A percentile compares a stretch with the other conserved stretches of the same genome.
Conservation (phyloP, 2,797 vertebrate genomes). For the Epinephelus malabaricus region DNA sequence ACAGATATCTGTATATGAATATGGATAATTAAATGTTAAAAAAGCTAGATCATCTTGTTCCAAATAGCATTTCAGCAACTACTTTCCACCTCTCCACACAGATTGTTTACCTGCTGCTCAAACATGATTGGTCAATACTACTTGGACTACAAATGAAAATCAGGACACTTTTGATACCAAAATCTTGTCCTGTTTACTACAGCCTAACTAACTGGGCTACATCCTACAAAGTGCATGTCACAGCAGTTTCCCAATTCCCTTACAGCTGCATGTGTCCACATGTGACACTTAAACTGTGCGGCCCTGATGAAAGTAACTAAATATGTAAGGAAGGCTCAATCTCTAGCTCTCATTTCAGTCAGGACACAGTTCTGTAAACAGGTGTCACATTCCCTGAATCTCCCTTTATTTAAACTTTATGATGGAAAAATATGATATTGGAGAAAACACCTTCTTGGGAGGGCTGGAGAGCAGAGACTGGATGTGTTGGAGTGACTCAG, state of each 20-base stretch:
- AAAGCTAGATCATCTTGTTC: background rate
- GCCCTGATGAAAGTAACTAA: constrained; percentile 20
- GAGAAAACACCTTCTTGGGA: constrained; percentile 40
- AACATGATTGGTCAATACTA: no score
- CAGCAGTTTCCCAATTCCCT: background rate
- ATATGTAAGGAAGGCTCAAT: constrained; percentile 20
- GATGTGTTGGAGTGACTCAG: constrained; percentile 12
- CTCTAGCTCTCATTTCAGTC: constrained; percentile 26
- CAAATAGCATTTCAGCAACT: no score
- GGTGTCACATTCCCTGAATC: constrained; percentile 24
- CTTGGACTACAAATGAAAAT: no score
- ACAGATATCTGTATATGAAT: no score
- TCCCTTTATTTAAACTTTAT: constrained; percentile 27
- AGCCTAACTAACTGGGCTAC: background rate
- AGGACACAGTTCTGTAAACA: constrained; percentile 40
- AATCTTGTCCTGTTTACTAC: background rate
- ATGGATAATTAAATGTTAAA: no score
- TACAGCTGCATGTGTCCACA: constrained; percentile 13
- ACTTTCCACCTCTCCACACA: no score
- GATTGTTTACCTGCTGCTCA: no score
- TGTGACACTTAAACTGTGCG: constrained; percentile 30
- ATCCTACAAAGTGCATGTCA: background rate
- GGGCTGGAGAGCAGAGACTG: constrained; percentile 7
- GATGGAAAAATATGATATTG: constrained; percentile 30
- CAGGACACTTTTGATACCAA: no score